phyloP scores from a whole-genome alignment of 2,113 vertebrate genomes.

The Eulemur rufifrons region DNA sequence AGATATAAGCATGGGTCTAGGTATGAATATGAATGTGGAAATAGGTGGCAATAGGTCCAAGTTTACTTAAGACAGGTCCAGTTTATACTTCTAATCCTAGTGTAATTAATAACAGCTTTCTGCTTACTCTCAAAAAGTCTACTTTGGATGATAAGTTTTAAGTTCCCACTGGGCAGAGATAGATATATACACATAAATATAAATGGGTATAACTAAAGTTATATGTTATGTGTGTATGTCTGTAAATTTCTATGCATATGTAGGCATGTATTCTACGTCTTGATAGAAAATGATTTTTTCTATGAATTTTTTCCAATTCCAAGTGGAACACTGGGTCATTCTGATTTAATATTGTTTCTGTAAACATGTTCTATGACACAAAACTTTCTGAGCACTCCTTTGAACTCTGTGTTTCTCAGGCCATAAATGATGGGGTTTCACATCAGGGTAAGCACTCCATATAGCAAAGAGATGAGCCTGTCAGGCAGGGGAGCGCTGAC shows the following conservation, averaged over 20 bases:
- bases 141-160: no score
- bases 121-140: no score
- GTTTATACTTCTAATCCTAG: no score
- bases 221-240: neutral
- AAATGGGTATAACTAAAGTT: neutral
- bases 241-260: neutral
- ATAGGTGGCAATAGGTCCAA: no score
- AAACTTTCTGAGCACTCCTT: neutral
- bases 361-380: neutral
- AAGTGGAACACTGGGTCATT: neutral
- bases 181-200: no score
- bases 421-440: constrained; percentile 51
- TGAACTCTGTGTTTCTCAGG: constrained; percentile 52
- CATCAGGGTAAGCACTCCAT: constrained; percentile 32
- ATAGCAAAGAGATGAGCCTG: constrained; percentile 43
- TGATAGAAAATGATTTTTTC: neutral
- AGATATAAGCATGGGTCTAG: no score
- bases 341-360: neutral
- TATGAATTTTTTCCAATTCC: neutral
- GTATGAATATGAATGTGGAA: no score
- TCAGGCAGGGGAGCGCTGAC: neutral
- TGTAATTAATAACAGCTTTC: no score
- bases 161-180: neutral
- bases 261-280: neutral
- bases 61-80: no score